Evolutionary conservation across 2,113 vertebrate species (phyloP).

Genomic region (Etia nguti): DNA sequence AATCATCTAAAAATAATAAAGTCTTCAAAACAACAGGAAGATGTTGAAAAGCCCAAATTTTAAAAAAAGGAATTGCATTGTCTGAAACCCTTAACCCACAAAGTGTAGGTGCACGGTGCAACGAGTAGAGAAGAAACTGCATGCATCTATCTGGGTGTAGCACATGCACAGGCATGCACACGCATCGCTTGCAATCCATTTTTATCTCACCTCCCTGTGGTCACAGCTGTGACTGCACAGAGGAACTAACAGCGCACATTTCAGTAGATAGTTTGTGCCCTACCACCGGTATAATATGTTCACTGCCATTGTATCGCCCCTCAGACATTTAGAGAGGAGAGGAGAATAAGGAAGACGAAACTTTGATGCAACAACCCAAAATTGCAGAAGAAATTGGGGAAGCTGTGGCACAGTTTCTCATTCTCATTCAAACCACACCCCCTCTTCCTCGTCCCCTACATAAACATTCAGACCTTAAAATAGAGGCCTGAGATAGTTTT

Average conservation of each 20-base stretch:
- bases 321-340: not conserved
- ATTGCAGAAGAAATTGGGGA: constrained; percentile 24
- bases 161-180: not conserved
- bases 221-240: constrained; percentile 57
- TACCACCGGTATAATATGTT: not conserved
- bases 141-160: constrained; percentile 10
- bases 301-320: not conserved
- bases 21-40: not conserved
- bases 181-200: constrained; percentile 6
- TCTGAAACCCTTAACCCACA: constrained; percentile 32
- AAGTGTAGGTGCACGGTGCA: constrained; percentile 41
- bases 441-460: not conserved
- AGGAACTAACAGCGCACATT: not conserved
- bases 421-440: constrained; percentile 36
- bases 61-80: not conserved
- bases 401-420: constrained; percentile 39
- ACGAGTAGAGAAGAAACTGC: not conserved
- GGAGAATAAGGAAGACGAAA: not conserved
- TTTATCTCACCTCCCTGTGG: constrained; percentile 54
- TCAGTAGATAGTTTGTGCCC: not conserved
- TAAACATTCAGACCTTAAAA: constrained; percentile 24
- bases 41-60: not conserved
- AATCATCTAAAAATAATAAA: not conserved
- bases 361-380: not conserved
- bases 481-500: constrained; percentile 1